phyloP scores from a whole-genome alignment of 2,888 invertebrate genomes.

The Lepidonotus clava region DNA sequence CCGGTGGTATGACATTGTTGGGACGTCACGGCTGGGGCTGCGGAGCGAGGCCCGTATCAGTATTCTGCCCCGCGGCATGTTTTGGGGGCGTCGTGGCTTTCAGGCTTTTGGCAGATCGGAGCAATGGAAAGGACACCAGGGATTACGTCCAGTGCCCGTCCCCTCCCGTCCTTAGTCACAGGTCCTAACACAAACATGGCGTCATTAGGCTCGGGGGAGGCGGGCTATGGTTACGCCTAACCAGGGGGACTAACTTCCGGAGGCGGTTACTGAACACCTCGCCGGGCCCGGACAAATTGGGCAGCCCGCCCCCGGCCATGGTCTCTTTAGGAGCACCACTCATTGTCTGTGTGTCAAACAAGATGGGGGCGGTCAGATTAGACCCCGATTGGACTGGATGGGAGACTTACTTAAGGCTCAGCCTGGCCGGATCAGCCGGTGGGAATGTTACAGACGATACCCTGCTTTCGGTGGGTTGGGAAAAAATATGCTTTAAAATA shows the following conservation, averaged over 20 bases:
- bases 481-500: too few relatives aligned
- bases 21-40: background rate
- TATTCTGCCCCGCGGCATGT: too few relatives aligned
- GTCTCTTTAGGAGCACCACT: background rate
- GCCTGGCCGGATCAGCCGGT: background rate
- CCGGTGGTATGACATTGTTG: background rate
- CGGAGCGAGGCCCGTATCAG: too few relatives aligned
- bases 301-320: background rate
- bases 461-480: too few relatives aligned
- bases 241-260: background rate
- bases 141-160: background rate
- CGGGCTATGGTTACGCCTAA: background rate
- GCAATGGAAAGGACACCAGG: background rate
- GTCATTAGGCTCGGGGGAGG: background rate
- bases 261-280: slow-evolving; percentile 7
- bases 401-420: background rate
- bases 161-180: background rate
- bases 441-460: slow-evolving; percentile 6
- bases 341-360: slow-evolving; percentile 12
- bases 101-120: background rate
- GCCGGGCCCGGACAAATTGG: background rate
- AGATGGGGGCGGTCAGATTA: slow-evolving; percentile 19
- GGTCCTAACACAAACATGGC: background rate
- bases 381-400: background rate
- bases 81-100: background rate